Evolutionary conservation across 1,140 invertebrate species (phyloP), one percentile per base, ranked within the genome.

Genomic region (Heliothis subflexa): DNA sequence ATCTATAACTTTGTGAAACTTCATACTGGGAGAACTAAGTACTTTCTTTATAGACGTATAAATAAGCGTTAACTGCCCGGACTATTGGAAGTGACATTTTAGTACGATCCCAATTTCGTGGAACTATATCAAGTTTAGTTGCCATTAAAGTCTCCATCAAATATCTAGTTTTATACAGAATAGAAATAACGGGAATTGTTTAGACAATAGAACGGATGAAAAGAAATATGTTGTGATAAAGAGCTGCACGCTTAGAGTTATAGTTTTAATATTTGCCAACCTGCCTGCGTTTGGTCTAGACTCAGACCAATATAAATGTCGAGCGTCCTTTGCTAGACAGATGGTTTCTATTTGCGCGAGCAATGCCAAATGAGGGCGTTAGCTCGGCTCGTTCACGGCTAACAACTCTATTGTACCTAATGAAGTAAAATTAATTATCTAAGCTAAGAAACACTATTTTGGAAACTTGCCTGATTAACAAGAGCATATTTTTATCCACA

Each of bases 281-380:
- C 64, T 50, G 64, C 47, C 25, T 49, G 47, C 66, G 47, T 70
- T 70, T 52, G 66, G 66, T 70, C 66, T 70, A 70, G 66, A 70
- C 66, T 70, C 66, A 50, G 66, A 55, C 70, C 28, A 76, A 76
- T 64, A 62, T 76, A 76, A 25, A 50, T 40, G 71, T 12, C n/a
- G 70, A 64, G 59, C 68, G 77, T 78, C 77, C 77, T 72, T 70
- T 70, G 16, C 77, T 59, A 62, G 62, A 77, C 75, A 78, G 54
- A 78, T 72, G 55, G 45, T 72, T 47, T 45, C 55, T 57, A 77
- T 77, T 77, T 79, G 50, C 28, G 68, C 70, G 57, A 55, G 78
- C 78, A 79, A 79, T 64, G 73, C 81, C 61, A 78, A 82, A 82
- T 76, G 78, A 76, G 81, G 81, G 40, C 81, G 62, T 82, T 82